These are phyloP conservation scores for Rhyacichthys aspro DNA, from an alignment of 2,797 vertebrate genomes.

Conservation along the genomic window DNA sequence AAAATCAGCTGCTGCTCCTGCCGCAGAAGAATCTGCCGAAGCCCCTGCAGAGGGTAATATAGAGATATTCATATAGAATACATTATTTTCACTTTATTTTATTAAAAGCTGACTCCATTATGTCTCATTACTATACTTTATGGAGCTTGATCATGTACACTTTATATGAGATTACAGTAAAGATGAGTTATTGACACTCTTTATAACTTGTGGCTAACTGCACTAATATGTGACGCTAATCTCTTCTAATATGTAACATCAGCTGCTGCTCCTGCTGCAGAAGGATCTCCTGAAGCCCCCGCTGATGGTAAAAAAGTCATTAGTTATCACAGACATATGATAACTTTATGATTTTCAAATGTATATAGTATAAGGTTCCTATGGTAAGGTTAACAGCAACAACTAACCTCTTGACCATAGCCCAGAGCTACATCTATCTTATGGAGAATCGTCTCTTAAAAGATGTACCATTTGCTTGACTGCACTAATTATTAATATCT, in stretches of 20 bases:
- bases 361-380: neutral
- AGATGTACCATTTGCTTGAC: slow-evolving; percentile 24
- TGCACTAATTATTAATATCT: slow-evolving; percentile 50
- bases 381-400: slow-evolving; percentile 13
- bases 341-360: neutral
- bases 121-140: neutral
- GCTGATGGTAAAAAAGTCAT: slow-evolving; percentile 26
- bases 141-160: too few relatives aligned
- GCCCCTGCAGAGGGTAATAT: slow-evolving; percentile 34
- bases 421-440: neutral
- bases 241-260: slow-evolving; percentile 27
- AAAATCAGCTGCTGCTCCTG: slow-evolving; percentile 43
- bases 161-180: too few relatives aligned
- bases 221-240: slow-evolving; percentile 8
- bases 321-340: slow-evolving; percentile 3
- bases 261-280: slow-evolving; percentile 23
- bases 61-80: neutral
- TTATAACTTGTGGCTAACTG: neutral
- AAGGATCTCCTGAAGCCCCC: slow-evolving; percentile 19
- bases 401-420: slow-evolving; percentile 3
- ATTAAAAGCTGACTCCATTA: too few relatives aligned
- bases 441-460: slow-evolving; percentile 1
- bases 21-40: slow-evolving; percentile 35
- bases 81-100: neutral
- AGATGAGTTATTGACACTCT: neutral